Evolutionary conservation across 1,140 invertebrate species (phyloP).

Genomic region (Drosophila sulfurigaster): DNA sequence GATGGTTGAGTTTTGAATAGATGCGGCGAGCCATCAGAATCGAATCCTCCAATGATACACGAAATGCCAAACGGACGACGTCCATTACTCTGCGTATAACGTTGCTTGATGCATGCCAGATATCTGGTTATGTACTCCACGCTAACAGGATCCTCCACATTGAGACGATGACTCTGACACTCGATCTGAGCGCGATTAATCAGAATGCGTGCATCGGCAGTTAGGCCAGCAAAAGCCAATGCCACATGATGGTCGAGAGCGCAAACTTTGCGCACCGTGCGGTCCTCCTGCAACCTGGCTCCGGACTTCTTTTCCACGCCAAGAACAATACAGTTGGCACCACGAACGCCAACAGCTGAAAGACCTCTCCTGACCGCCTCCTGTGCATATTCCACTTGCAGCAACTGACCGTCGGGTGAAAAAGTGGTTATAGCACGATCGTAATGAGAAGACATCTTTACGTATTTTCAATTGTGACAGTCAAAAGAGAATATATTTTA

Average conservation of each 20-base stretch:
- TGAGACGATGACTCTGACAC: background rate
- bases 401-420: background rate
- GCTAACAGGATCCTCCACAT: background rate
- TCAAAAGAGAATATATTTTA: too few species aligned
- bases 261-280: background rate
- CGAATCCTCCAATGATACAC: background rate
- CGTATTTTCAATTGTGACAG: background rate
- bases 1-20: background rate
- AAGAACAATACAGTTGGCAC: background rate
- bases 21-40: background rate
- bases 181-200: background rate
- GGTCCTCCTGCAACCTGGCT: background rate
- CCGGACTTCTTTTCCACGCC: background rate
- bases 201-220: background rate
- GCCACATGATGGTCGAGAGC: background rate
- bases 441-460: background rate
- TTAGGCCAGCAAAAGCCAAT: background rate
- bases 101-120: background rate
- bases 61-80: background rate
- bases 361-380: background rate
- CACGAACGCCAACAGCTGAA: background rate
- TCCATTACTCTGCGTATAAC: background rate
- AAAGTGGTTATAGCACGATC: too few species aligned
- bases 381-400: constrained; percentile 1
- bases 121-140: constrained; percentile 1